Conservation (phyloP, 2,797 vertebrate genomes). For the Harpagifer antarcticus region DNA sequence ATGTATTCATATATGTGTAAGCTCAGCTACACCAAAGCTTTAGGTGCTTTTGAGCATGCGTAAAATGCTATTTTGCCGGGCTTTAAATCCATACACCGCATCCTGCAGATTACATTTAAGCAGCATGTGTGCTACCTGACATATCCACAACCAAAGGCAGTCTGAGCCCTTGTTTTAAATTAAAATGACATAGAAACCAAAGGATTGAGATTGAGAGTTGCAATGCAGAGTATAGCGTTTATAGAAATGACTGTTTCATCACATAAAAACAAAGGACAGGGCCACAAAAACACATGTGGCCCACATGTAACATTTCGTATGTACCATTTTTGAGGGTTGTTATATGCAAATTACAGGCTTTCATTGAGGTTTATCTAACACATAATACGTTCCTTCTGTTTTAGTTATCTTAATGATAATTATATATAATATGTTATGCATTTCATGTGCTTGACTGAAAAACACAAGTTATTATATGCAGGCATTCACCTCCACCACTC, state of each 20-base stretch:
- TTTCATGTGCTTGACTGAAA: background rate
- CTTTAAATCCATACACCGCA: conserved; percentile 57
- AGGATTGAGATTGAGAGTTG: conserved; percentile 26
- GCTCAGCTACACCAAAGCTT: conserved; percentile 35
- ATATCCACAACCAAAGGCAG: conserved; percentile 39
- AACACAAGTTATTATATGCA: background rate
- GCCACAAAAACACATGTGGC: conserved; percentile 41
- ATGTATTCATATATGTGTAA: conserved; percentile 58
- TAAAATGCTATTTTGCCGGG: conserved; percentile 46
- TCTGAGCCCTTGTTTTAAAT: conserved; percentile 32
- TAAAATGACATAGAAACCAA: conserved; percentile 37
- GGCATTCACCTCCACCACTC: background rate
- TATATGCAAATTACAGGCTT: background rate
- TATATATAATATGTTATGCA: background rate
- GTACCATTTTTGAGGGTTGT: background rate
- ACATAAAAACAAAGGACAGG: conserved; percentile 34
- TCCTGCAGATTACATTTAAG: conserved; percentile 63
- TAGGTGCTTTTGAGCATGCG: conserved; percentile 48
- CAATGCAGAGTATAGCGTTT: conserved; percentile 33
- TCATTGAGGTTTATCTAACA: background rate
- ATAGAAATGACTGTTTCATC: conserved; percentile 49
- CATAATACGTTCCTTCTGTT: background rate
- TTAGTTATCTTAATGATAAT: background rate
- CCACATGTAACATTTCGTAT: conserved; percentile 21
- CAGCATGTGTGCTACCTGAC: conserved; percentile 39